phyloP scores from a whole-genome alignment of 2,797 vertebrate species.

The Pangasius djambal region DNA sequence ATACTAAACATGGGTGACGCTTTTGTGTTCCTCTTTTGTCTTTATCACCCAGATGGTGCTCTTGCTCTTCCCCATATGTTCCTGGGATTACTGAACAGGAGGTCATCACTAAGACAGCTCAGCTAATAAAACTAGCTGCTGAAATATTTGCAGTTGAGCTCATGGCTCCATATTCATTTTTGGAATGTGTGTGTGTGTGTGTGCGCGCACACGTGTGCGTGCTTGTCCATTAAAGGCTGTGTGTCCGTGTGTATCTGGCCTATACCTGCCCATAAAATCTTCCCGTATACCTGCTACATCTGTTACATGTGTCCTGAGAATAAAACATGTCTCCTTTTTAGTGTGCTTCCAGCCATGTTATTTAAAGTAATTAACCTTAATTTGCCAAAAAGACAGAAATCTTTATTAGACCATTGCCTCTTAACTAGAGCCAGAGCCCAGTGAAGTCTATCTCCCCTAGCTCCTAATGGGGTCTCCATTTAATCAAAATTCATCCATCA shows the following conservation, averaged over 20 bases:
- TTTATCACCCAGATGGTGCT: constrained; percentile 46
- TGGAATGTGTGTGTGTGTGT: constrained; percentile 24
- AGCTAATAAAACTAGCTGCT: constrained; percentile 49
- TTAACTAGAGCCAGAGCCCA: constrained; percentile 87
- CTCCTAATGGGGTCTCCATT: constrained; percentile 96
- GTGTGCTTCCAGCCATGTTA: constrained; percentile 88
- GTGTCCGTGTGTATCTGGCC: constrained; percentile 43
- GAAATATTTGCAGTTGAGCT: constrained; percentile 57
- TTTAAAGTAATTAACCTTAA: constrained; percentile 99
- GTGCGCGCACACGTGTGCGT: background rate
- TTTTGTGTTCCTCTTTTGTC: constrained; percentile 46
- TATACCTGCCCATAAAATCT: constrained; percentile 63
- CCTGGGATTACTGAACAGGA: constrained; percentile 50
- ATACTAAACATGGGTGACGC: constrained; percentile 27
- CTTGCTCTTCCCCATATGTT: constrained; percentile 49
- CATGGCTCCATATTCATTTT: constrained; percentile 52
- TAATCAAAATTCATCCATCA: constrained; percentile 99
- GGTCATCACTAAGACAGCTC: constrained; percentile 53
- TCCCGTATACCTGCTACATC: constrained; percentile 77
- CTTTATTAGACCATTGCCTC: constrained; percentile 93
- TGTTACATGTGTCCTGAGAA: constrained; percentile 84
- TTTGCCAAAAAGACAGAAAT: constrained; percentile 89
- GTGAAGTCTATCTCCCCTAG: constrained; percentile 88
- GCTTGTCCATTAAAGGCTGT: constrained; percentile 54
- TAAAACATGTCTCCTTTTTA: constrained; percentile 80